Base-by-base conservation (phyloP, 2,113 vertebrate genomes). In the Cettia cetti region DNA sequence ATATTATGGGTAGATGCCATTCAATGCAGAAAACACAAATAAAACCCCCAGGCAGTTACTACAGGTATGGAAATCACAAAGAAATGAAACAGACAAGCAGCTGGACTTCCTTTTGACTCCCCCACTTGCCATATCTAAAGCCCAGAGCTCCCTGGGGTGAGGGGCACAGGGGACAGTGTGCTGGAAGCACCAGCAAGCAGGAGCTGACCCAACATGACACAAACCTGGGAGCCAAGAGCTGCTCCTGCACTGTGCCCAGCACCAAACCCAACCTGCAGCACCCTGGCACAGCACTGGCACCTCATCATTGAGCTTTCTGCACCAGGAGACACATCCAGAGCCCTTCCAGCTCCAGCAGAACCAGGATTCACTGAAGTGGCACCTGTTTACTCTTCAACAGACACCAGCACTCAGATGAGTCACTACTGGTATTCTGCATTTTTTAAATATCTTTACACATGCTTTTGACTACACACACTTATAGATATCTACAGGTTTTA, bases 41-140 rank as follows among this genome's bases (percentile, higher is more conserved):
- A 16, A 40, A 59, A 23, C 2, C 0, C 7, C 12, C 59, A 75
- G 56, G 23, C 54, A 87, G 56, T 57, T 14, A 45, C 20, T 20
- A 1, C 0, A 17, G 20, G 30, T 31, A 61, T 44, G 12, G 18
- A 54, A 68, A 79, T 5, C 21, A 57, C 15, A 44, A 33, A 59
- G n/a, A 50, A 56, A 7, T 3, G 8, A 19, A 59, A 28, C 10
- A 7, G 44, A 18, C 18, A 74, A 20, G 52, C 31, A 1, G 4
- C 17, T 56, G 28, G 39, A 37, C 35, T 71, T 57, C 61, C 39
- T 54, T 44, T 15, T 20, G 37, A 13, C 50, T 78, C n/a, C 31
- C n/a, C 28, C 18, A 42, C 30, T 12, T 3, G 0, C 27, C 20
- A 5, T 0, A 3, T 33, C 13, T 8, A n/a, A 71, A 28, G 8